A percentile compares a stretch with the other conserved stretches of the same genome.
These are phyloP conservation scores for Eira barbara DNA, from an alignment of 2,113 vertebrate genomes.

Conservation along the genomic window DNA sequence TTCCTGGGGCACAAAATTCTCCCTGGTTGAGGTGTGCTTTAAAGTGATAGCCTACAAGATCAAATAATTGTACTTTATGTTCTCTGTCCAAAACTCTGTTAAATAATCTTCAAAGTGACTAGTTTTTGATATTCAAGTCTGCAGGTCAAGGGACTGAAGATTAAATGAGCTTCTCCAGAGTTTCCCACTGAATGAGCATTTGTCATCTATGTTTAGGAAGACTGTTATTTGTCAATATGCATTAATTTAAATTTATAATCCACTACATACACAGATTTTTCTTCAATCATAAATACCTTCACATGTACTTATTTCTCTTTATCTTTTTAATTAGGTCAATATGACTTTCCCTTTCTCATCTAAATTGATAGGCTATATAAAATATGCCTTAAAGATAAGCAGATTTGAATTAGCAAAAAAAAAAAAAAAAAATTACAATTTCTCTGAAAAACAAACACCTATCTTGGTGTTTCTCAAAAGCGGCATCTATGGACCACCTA, in stretches of 20 bases:
- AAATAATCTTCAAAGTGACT: neutral
- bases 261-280: neutral
- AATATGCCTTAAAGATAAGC: neutral
- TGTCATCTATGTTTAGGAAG: neutral
- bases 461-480: neutral
- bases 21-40: neutral
- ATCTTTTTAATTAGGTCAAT: neutral
- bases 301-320: neutral
- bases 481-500: neutral
- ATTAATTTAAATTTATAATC: neutral
- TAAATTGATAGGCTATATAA: neutral
- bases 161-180: neutral
- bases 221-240: neutral
- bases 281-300: neutral
- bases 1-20: neutral
- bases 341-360: neutral
- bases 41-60: neutral
- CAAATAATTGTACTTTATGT: neutral
- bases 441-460: neutral
- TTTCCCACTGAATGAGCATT: neutral
- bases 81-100: neutral
- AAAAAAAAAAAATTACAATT: neutral
- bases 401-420: neutral
- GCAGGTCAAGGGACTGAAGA: neutral
- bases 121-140: neutral